Evolutionary conservation across 1,140 invertebrate genomes (phyloP), one percentile per base, ranked within the genome.

Genomic region (Zelostemma sp.): DNA sequence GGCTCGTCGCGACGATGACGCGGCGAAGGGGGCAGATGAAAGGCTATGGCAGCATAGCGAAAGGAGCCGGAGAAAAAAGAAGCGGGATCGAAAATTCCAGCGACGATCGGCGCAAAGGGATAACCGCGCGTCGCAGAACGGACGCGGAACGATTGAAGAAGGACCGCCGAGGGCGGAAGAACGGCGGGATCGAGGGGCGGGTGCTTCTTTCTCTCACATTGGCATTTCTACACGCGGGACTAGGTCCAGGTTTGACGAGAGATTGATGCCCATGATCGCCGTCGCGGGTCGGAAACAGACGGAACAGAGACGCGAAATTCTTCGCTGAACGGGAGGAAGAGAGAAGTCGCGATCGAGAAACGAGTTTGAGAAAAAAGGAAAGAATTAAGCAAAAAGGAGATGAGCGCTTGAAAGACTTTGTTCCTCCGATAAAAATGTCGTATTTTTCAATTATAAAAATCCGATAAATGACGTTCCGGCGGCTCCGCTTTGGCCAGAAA

Each of bases 171-270:
- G 15, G 33, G 16, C 31, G 33, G 33, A 38, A 55, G 33, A 21
- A 41, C 33, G 3, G 8, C 12, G 28, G 17, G 41, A 12, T 8
- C 6, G 28, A 17, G 25, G 19, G 17, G 50, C 17, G 19, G 51
- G 19, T 46, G 48, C 21, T 50, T 40, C 54, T 55, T 47, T 25
- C 53, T 51, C 54, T 59, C 57, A 18, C 25, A 73, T 77, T 74
- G 79, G 81, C 71, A 81, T 83, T 81, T 82, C 76, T 77, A 78
- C 76, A 63, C 66, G 67, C 58, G 68, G 71, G 69, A 77, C 76
- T 82, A 81, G 78, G 72, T 66, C 53, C 70, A 79, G 75, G 76
- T 85, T 85, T 85, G 83, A 84, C 78, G 82, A 83, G 80, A 85
- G 83, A 85, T 85, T 84, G 83, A 85, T 83, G 83, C 76, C 63